phyloP scores from a whole-genome alignment of 2,797 vertebrate species.

The Pangasius djambal region DNA sequence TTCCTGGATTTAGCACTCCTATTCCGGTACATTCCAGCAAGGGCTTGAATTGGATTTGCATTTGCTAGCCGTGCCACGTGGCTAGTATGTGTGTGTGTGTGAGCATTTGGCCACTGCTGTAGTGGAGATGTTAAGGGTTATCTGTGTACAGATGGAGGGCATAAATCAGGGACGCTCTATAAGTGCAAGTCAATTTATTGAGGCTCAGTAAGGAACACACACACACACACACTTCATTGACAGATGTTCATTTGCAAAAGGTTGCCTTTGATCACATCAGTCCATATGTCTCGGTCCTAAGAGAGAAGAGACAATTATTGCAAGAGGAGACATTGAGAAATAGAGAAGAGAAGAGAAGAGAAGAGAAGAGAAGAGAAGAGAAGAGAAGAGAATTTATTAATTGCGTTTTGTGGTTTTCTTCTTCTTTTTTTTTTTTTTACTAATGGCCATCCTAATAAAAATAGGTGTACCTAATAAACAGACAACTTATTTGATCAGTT shows the following conservation, averaged over 20 bases:
- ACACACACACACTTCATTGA: conserved; percentile 25
- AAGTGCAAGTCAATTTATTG: conserved; percentile 44
- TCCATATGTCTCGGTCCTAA: conserved; percentile 32
- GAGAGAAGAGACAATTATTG: conserved; percentile 15
- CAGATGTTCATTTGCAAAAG: conserved; percentile 44
- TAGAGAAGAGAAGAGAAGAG: neutral
- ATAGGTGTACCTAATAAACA: neutral
- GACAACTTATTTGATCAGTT: neutral
- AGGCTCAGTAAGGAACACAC: conserved; percentile 6
- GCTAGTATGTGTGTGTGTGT: neutral
- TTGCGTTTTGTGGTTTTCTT: neutral
- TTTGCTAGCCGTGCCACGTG: conserved; percentile 15
- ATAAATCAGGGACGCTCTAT: conserved; percentile 56
- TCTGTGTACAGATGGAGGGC: conserved; percentile 36
- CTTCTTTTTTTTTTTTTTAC: neutral
- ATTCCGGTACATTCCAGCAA: conserved; percentile 26
- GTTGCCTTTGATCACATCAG: conserved; percentile 50
- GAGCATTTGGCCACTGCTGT: conserved; percentile 36
- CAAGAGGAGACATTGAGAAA: neutral
- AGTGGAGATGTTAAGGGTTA: conserved; percentile 42
- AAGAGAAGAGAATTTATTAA: neutral
- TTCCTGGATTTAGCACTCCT: conserved; percentile 23
- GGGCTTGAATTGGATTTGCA: conserved; percentile 26
- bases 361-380: neutral
- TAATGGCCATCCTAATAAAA: neutral